These are phyloP conservation scores for Halictus rubicundus DNA, from an alignment of 1,140 invertebrate genomes.

Conservation along the genomic window DNA sequence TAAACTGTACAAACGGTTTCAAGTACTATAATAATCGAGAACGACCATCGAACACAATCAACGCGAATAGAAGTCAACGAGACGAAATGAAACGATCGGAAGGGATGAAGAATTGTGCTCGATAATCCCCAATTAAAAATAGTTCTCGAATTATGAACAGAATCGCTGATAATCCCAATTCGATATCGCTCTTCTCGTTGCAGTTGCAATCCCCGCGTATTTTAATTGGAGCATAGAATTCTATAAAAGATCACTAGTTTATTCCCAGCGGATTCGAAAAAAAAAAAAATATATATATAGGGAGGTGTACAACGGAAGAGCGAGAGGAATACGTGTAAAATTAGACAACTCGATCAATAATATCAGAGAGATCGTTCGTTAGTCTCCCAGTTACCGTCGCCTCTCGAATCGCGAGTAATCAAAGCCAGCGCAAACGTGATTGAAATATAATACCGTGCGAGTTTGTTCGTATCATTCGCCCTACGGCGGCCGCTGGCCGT, in stretches of 20 bases:
- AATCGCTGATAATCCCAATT: too few species aligned
- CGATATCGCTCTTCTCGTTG: too few species aligned
- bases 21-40: too few species aligned
- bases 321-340: conserved; percentile 52
- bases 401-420: conserved; percentile 65
- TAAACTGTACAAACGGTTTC: too few species aligned
- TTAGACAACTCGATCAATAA: conserved; percentile 66
- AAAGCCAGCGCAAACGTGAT: conserved; percentile 65
- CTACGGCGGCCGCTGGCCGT: conserved; percentile 54
- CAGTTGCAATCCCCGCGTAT: too few species aligned
- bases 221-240: background rate
- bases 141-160: too few species aligned
- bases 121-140: too few species aligned
- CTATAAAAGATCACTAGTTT: background rate
- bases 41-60: too few species aligned
- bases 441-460: conserved; percentile 65
- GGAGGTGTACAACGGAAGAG: background rate
- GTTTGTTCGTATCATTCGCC: conserved; percentile 62
- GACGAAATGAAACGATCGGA: too few species aligned
- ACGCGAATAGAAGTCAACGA: too few species aligned
- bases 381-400: conserved; percentile 61
- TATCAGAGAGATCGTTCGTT: conserved; percentile 67
- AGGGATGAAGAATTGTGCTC: too few species aligned
- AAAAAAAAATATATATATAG: conserved; percentile 2
- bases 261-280: background rate